Base-by-base conservation (phyloP, 2,113 vertebrate genomes). In the Dinomys branickii region DNA sequence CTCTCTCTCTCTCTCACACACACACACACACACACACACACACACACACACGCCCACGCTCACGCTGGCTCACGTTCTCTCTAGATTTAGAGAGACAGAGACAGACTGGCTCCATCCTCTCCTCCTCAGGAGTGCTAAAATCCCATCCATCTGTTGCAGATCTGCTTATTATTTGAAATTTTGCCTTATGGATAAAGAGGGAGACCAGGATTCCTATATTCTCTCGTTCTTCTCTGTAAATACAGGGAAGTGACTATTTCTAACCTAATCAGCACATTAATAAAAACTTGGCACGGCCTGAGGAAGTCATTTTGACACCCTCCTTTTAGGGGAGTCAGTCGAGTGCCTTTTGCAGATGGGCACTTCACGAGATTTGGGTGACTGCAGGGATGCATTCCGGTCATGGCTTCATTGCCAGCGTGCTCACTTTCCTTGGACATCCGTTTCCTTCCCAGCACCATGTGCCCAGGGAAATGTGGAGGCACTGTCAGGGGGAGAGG, bases 71-170 rank as follows among this genome's bases (percentile, higher is more conserved):
- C 73, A 71, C 7, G 4, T 59, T 80, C 47, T 52, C 78, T 91
- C 94, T 95, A 11, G 3, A 96, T 90, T 94, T 90, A 88, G 83
- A 93, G 83, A 97, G 78, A 83, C 47, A 59, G 94, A 95, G 89
- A 83, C 78, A 91, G 96, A n/a, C 96, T 88, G 95, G 47, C 88
- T 90, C 90, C 80, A 54, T 87, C 75, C 78, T 92, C 56, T 59
- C 88, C 94, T 94, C 94, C 83, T 78, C 73, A 97, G 73, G 91
- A 96, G 96, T 73, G 93, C 93, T 96, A 81, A 97, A 85, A 87
- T n/a, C 77, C 65, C 58, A 56, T 90, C 41, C 97, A 95, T 97
- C 38, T 96, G 86, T 91, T 63, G 59, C 90, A 84, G 93, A 95
- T 82, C 81, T 97, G 35, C 50, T 98, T 96, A 44, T 63, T 75